Evolutionary conservation across 2,888 invertebrate genomes (phyloP).

Genomic region (Carcina quercana): DNA sequence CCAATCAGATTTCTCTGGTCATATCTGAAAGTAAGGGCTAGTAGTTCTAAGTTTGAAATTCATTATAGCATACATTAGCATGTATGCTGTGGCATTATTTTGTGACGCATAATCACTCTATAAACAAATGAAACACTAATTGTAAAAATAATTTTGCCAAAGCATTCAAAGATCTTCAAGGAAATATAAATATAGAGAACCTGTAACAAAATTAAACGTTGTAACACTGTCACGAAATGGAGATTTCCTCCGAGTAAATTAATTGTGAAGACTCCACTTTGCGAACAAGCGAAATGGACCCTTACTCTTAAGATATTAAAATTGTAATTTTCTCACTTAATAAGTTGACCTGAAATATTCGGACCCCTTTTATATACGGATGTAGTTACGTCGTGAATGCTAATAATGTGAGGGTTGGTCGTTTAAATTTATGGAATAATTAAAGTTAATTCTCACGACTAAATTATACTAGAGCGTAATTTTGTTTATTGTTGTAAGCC

Average conservation of each 20-base stretch:
- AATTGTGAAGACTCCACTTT: slow-evolving; percentile 44
- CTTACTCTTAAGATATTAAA: slow-evolving; percentile 52
- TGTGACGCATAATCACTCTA: too few species aligned
- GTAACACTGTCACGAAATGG: slow-evolving; percentile 55
- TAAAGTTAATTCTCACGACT: slow-evolving; percentile 57
- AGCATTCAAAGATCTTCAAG: too few species aligned
- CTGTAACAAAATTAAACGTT: slow-evolving; percentile 47
- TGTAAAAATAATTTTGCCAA: too few species aligned
- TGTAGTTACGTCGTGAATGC: slow-evolving; percentile 63
- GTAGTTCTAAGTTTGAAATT: too few species aligned
- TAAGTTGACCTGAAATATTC: slow-evolving; percentile 62
- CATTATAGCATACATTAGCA: too few species aligned
- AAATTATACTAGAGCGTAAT: slow-evolving; percentile 40
- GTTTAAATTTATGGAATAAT: slow-evolving; percentile 67
- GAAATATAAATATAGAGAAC: slow-evolving; percentile 44
- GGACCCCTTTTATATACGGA: slow-evolving; percentile 56
- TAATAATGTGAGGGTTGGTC: slow-evolving; percentile 63
- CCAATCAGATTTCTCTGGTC: too few species aligned
- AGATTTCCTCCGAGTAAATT: slow-evolving; percentile 65
- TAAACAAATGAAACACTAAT: too few species aligned
- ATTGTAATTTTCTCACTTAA: slow-evolving; percentile 53
- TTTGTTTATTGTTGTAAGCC: slow-evolving; percentile 40
- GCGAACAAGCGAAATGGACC: slow-evolving; percentile 47
- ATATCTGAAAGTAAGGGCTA: too few species aligned
- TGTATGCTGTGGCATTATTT: too few species aligned